A percentile compares a stretch with the other conserved stretches of the same genome.
Conservation (phyloP, 1,140 invertebrate species). For the Melitaea cinxia region DNA sequence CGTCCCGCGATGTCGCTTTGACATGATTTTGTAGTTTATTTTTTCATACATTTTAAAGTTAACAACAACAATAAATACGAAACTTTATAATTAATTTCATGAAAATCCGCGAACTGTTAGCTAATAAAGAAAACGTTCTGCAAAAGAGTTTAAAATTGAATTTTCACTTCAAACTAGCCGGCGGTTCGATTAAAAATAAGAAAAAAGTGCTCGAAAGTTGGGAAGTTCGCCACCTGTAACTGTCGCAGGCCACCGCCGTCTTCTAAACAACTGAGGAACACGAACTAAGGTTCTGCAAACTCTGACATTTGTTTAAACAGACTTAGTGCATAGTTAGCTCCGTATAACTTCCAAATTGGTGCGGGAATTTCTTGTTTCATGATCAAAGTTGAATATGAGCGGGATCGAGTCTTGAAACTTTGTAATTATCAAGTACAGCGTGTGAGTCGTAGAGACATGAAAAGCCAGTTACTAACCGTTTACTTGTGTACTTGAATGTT, state of each 20-base stretch:
- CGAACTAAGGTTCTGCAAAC: conserved; percentile 4
- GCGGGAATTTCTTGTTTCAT: conserved; percentile 21
- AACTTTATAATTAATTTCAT: too few species aligned
- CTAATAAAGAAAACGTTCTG: background rate
- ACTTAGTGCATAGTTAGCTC: conserved; percentile 24
- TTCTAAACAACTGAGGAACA: conserved; percentile 22
- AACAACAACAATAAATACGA: too few species aligned
- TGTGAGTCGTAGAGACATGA: background rate
- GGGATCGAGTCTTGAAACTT: background rate
- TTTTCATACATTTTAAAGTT: too few species aligned
- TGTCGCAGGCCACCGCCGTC: conserved; percentile 14
- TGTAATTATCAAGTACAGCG: background rate
- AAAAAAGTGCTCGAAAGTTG: background rate
- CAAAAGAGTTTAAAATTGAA: conserved; percentile 4
- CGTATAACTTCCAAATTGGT: conserved; percentile 21
- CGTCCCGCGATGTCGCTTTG: too few species aligned
- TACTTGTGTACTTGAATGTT: background rate
- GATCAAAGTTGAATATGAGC: conserved; percentile 21
- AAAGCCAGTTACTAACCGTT: background rate
- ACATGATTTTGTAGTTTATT: too few species aligned
- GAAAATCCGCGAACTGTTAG: background rate
- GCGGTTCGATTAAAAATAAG: background rate
- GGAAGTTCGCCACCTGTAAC: conserved; percentile 10
- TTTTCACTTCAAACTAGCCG: background rate
- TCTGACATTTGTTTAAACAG: conserved; percentile 23